phyloP scores from a whole-genome alignment of 2,113 vertebrate species.

The Capreolus pygargus region DNA sequence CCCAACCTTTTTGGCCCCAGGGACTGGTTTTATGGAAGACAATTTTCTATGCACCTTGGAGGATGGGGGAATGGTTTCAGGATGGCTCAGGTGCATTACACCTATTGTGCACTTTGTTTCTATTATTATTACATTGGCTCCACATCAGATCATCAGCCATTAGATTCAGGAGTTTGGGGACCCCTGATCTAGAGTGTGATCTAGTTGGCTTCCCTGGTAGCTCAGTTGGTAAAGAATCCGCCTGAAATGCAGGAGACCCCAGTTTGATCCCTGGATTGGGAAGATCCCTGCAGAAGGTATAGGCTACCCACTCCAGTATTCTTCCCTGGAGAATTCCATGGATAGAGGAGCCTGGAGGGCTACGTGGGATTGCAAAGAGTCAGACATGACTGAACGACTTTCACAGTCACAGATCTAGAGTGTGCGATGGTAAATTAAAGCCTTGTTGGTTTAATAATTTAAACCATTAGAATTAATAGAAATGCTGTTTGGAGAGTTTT shows the following conservation, averaged over 20 bases:
- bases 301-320: neutral
- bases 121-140: neutral
- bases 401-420: neutral
- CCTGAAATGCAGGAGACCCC: neutral
- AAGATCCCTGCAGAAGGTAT: neutral
- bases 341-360: neutral
- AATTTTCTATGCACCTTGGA: neutral
- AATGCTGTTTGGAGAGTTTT: neutral
- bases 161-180: neutral
- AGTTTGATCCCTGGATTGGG: neutral
- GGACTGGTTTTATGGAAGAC: neutral
- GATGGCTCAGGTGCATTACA: neutral
- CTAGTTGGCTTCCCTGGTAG: neutral
- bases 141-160: neutral
- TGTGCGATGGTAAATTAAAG: neutral
- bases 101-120: neutral
- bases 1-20: neutral
- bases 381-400: neutral
- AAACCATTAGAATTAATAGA: neutral
- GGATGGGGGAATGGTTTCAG: neutral
- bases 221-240: neutral
- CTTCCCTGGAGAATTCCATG: neutral
- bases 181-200: neutral
- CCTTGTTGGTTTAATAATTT: neutral
- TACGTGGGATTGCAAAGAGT: neutral